Evolutionary conservation across 2,888 invertebrate genomes (phyloP), one percentile per base, ranked within the genome.

Genomic region (Ametastegia equiseti): DNA sequence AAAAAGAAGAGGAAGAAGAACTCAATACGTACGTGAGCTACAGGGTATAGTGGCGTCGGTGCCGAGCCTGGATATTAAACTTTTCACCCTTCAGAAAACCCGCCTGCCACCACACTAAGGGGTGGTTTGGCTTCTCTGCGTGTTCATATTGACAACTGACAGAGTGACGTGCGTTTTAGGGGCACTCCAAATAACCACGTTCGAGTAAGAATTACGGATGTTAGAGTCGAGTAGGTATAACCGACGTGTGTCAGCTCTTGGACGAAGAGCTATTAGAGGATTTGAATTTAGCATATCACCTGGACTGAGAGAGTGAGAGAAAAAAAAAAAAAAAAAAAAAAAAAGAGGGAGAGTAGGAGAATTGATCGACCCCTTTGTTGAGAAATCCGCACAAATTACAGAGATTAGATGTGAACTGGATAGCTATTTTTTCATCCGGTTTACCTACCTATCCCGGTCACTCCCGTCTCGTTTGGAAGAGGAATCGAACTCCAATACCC

Each of bases 351-450:
- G 83, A n/a, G n/a, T n/a, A n/a, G n/a, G n/a, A 77, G 71, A 67
- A 39, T 50, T 80, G 83, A 85, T 85, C 84, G 83, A 85, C 82
- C 82, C 85, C 47, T 82, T 81, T 81, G 84, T 33, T 13, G 63
- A 82, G 83, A 83, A 85, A 84, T 84, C 84, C 84, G 80, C 84
- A 86, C 86, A 85, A 86, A 87, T 86, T 85, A 85, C 85, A 54
- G 78, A 86, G 87, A 86, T 87, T 85, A 86, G 86, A 86, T 83
- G 84, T 81, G 85, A 81, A 69, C 77, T 45, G 75, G 81, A 81
- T 82, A 80, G 81, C 80, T 71, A 82, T 80, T 83, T 81, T 81
- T 82, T 80, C 33, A 39, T 23, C 50, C 36, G 33, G 50, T n/a
- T 33, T 50, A 54, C 50, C 39, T 27, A 19, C n/a, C n/a, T n/a